phyloP scores from a whole-genome alignment of 23 tunicate genomes.

The Aplidium turbinatum region DNA sequence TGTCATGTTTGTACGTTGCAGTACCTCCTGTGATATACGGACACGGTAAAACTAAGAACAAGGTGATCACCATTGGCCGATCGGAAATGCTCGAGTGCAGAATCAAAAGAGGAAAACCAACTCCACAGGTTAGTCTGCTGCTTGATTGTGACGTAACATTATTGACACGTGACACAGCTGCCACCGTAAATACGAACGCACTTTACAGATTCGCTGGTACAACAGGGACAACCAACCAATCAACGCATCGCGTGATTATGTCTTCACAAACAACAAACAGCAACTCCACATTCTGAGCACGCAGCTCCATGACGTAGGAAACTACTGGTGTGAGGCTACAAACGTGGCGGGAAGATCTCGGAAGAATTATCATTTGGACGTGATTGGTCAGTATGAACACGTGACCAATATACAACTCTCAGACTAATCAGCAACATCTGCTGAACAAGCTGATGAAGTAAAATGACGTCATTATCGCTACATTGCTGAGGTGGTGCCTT shows the following conservation, averaged over 20 bases:
- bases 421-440: no score
- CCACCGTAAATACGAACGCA: not conserved
- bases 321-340: slow-evolving; percentile 90
- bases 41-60: slow-evolving; percentile 38
- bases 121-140: slow-evolving; percentile 74
- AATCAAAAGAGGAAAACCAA: slow-evolving; percentile 83
- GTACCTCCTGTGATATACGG: slow-evolving; percentile 85
- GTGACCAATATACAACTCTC: no score
- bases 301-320: slow-evolving; percentile 67
- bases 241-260: slow-evolving; percentile 41
- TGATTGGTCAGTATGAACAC: slow-evolving; percentile 50
- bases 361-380: slow-evolving; percentile 64
- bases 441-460: no score
- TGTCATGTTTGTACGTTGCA: slow-evolving; percentile 8
- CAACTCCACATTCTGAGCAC: slow-evolving; percentile 66
- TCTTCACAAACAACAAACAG: slow-evolving; percentile 58
- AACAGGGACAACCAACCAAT: slow-evolving; percentile 59
- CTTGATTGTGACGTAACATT: not conserved
- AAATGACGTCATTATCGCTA: no score
- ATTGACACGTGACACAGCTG: not conserved
- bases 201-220: slow-evolving; percentile 63
- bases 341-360: slow-evolving; percentile 92
- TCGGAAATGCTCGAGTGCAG: slow-evolving; percentile 70
- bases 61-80: slow-evolving; percentile 70
- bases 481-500: no score